Evolutionary conservation across 2,888 invertebrate genomes (phyloP).

Genomic region (Aphelenchoides bicaudatus): DNA sequence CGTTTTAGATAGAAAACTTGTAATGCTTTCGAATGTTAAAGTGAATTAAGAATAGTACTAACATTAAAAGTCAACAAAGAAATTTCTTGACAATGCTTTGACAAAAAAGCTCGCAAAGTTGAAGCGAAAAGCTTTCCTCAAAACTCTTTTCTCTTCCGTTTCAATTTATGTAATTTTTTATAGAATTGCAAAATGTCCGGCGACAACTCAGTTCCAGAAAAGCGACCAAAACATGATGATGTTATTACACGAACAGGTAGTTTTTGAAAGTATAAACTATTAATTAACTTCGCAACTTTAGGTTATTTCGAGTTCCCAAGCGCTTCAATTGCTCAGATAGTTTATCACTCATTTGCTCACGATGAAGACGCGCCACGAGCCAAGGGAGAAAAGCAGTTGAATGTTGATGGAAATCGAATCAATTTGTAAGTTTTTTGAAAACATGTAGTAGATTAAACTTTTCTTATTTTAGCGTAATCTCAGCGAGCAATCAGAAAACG

Average conservation of each 20-base stretch:
- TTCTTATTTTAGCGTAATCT: background rate
- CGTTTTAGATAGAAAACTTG: too few species aligned
- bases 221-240: too few species aligned
- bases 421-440: slow-evolving; percentile 5
- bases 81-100: too few species aligned
- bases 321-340: background rate
- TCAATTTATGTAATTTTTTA: too few species aligned
- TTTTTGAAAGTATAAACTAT: background rate
- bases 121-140: too few species aligned
- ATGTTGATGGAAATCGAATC: slow-evolving; percentile 2
- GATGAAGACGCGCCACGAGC: slow-evolving; percentile 5
- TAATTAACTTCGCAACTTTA: background rate
- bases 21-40: too few species aligned
- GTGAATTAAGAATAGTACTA: too few species aligned
- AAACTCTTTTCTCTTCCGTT: too few species aligned
- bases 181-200: too few species aligned
- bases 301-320: slow-evolving; percentile 9
- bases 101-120: too few species aligned
- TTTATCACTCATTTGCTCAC: slow-evolving; percentile 7
- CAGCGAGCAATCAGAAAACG: slow-evolving; percentile 2
- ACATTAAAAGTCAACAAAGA: too few species aligned
- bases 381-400: background rate
- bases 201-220: too few species aligned
- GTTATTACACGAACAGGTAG: background rate
- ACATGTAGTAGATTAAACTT: background rate